Conservation (phyloP, 2,797 vertebrate species). For the Characodon lateralis region DNA sequence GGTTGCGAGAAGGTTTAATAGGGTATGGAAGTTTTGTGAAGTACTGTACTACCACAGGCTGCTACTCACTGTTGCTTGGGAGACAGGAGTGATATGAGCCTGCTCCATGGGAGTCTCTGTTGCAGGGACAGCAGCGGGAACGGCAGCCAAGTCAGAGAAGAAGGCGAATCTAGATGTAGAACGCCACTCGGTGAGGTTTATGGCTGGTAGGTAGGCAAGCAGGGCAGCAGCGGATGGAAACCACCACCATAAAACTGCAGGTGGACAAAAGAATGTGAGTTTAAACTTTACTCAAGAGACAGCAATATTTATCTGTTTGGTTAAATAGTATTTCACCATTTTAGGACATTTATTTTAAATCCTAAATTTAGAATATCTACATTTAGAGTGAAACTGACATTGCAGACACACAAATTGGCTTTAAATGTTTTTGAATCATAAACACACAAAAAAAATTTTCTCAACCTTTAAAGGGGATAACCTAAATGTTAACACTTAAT, state of each 20-base stretch:
- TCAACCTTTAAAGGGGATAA: neutral
- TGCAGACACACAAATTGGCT: neutral
- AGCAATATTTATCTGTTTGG: neutral
- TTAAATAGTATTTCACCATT: neutral
- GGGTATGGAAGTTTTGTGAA: neutral
- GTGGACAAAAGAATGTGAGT: neutral
- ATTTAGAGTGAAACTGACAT: neutral
- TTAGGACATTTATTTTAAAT: neutral
- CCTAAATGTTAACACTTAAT: neutral
- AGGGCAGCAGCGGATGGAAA: conserved; percentile 76
- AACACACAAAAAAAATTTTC: neutral
- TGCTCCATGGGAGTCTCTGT: conserved; percentile 40
- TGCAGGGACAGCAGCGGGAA: conserved; percentile 65
- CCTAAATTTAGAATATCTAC: no score
- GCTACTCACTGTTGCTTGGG: conserved; percentile 67
- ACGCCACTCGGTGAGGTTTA: conserved; percentile 82
- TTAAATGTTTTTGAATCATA: neutral
- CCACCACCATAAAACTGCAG: conserved; percentile 82
- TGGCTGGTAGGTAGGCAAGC: conserved; percentile 80
- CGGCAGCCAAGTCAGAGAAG: conserved; percentile 54
- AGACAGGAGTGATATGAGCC: conserved; percentile 49
- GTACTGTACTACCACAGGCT: neutral
- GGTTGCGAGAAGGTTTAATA: neutral
- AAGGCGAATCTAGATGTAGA: conserved; percentile 53
- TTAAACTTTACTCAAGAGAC: conserved; percentile 4